These are phyloP conservation scores for Ricordea florida DNA, from an alignment of 92 coral and sea anemone species.

Conservation along the genomic window DNA sequence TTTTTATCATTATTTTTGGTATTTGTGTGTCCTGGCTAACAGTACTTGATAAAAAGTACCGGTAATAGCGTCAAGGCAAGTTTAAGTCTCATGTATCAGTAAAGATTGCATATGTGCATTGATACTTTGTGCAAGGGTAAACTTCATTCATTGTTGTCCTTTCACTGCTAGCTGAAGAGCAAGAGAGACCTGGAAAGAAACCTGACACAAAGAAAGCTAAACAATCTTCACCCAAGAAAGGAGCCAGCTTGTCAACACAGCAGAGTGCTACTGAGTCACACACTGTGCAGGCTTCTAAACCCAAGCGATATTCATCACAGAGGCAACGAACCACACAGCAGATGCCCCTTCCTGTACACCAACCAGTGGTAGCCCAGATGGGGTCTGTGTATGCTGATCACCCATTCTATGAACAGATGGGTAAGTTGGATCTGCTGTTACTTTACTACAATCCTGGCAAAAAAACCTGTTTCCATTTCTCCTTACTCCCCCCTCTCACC, in stretches of 20 bases:
- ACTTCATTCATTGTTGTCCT: not conserved
- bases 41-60: too few relatives aligned
- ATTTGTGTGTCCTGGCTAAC: too few relatives aligned
- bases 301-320: conserved; percentile 92
- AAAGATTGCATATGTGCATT: not conserved
- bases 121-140: not conserved
- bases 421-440: conserved; percentile 14
- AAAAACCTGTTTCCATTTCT: too few relatives aligned
- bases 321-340: conserved; percentile 86
- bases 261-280: conserved; percentile 27
- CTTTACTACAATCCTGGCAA: not conserved
- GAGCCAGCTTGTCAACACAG: not conserved
- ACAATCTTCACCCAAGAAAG: conserved; percentile 17
- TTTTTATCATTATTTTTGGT: too few relatives aligned
- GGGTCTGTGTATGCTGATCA: conserved; percentile 58
- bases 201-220: conserved; percentile 14
- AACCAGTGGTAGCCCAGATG: conserved; percentile 68
- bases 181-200: not conserved
- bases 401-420: conserved; percentile 75
- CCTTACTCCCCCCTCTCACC: too few relatives aligned
- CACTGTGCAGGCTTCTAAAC: conserved; percentile 54
- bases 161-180: conserved; percentile 11
- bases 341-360: conserved; percentile 36
- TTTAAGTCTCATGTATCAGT: too few relatives aligned
- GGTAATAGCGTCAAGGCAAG: too few relatives aligned